Base-by-base conservation (phyloP, 2,888 invertebrate species). In the Calliphora vomitoria region DNA sequence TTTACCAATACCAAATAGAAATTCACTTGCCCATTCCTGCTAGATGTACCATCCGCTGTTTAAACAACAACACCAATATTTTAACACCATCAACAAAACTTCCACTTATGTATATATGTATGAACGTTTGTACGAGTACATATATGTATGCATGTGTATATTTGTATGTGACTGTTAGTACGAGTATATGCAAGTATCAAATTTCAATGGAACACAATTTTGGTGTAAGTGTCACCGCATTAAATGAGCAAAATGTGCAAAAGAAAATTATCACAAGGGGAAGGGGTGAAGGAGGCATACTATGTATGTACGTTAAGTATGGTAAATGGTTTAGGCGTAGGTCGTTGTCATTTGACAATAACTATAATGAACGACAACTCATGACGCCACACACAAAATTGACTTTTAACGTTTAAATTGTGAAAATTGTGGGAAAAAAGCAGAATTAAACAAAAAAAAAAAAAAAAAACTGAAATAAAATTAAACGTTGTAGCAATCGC, bases 381-480 rank as follows among this genome's bases (percentile, higher is more conserved):
- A 86, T 87, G 86, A 86, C 78, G 82, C 88, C 87, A 84, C 88
- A 84, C 88, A 89, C 83, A 76, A 88, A 88, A 89, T 87, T 88
- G 85, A 87, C 88, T 89, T 88, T 86, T 78, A 87, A 88, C 87
- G 85, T 88, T 89, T 85, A 85, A 86, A 76, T 83, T 83, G 79
- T 72, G 60, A 76, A 88, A 88, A 82, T 85, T 85, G 80, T 25
- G 69, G 75, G 64, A 60, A 74, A 87, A 79, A 74, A 25, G 2
- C 25, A 25, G 25, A 25, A n/a, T n/a, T n/a, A n/a, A n/a, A n/a
- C n/a, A n/a, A n/a, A n/a, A n/a, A n/a, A n/a, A n/a, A n/a, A n/a
- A 72, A 44, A 44, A 44, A 44, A 44, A 44, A 44, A 44, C 4
- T 66, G 10, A 53, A 50, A 35, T 35, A 25, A 80, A 58, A 69